phyloP scores from a whole-genome alignment of 2,888 invertebrate genomes.

The Salticus scenicus region DNA sequence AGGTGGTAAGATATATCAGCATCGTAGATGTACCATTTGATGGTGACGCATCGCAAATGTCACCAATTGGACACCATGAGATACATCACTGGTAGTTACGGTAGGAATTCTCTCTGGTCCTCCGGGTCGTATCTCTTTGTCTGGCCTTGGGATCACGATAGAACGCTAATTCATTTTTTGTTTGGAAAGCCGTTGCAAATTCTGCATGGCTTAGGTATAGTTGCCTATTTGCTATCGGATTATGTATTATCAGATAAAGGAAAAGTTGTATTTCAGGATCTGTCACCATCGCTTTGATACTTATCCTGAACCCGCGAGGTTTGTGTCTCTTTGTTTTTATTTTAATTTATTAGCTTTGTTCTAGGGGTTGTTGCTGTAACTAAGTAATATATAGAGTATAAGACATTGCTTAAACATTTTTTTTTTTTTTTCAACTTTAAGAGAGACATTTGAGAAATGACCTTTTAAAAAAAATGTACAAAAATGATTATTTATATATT shows the following conservation, averaged over 20 bases:
- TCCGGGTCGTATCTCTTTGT: constrained; percentile 35
- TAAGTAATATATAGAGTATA: too few species aligned
- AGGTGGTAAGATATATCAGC: constrained; percentile 49
- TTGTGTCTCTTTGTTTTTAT: background rate
- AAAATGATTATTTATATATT: too few species aligned
- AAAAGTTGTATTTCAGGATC: constrained; percentile 53
- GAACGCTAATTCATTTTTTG: constrained; percentile 62
- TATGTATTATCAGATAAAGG: constrained; percentile 55
- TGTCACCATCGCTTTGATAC: background rate
- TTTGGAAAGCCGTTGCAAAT: constrained; percentile 50
- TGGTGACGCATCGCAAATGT: constrained; percentile 62
- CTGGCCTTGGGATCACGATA: constrained; percentile 30
- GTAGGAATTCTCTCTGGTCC: background rate
- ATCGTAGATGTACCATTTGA: constrained; percentile 37
- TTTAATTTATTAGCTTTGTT: constrained; percentile 1
- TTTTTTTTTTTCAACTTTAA: too few species aligned
- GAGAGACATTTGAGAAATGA: too few species aligned
- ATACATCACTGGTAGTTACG: constrained; percentile 62
- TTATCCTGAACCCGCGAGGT: background rate
- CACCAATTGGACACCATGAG: constrained; percentile 36
- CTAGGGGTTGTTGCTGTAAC: too few species aligned
- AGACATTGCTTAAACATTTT: too few species aligned
- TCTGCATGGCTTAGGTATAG: constrained; percentile 27
- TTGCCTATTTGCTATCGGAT: constrained; percentile 50
- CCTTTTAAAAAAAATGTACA: too few species aligned